phyloP scores from a whole-genome alignment of 2,888 invertebrate species.

The Acanthopleura granulata region DNA sequence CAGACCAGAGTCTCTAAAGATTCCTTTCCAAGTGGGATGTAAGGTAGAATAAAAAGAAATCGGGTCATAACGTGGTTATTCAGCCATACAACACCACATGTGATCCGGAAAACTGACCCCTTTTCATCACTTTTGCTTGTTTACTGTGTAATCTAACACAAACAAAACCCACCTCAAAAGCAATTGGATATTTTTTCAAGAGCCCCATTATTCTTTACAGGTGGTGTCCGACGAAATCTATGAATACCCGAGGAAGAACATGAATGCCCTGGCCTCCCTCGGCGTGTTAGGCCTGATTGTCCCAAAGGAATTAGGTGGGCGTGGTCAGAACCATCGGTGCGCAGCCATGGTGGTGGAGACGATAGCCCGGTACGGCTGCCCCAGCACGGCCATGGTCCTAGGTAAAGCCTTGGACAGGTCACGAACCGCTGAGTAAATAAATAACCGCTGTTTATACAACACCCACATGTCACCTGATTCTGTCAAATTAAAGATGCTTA shows the following conservation, averaged over 20 bases:
- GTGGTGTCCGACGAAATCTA: constrained; percentile 19
- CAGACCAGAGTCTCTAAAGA: no score
- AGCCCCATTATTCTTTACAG: not conserved
- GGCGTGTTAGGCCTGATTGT: constrained; percentile 18
- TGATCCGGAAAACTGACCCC: no score
- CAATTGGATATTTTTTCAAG: not conserved
- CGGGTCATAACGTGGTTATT: no score
- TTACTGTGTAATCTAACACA: no score
- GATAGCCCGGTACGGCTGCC: constrained; percentile 23
- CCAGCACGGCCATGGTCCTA: constrained; percentile 19
- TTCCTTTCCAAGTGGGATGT: no score
- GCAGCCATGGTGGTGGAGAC: constrained; percentile 19
- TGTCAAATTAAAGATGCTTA: no score
- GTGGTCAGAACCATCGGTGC: constrained; percentile 18
- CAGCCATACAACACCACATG: no score
- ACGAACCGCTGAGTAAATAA: no score
- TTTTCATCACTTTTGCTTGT: no score
- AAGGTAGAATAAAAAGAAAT: no score
- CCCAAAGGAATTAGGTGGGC: constrained; percentile 19
- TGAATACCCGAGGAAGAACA: constrained; percentile 18
- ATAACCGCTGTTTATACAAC: no score
- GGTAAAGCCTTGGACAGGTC: not conserved
- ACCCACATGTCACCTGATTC: no score
- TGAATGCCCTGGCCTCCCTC: constrained; percentile 14
- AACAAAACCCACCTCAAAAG: not conserved